Percentiles rank a stretch among this genome's conserved stretches.
These are phyloP conservation scores for Caenorhabditis angaria DNA, from an alignment of 2,888 invertebrate species.

Conservation along the genomic window DNA sequence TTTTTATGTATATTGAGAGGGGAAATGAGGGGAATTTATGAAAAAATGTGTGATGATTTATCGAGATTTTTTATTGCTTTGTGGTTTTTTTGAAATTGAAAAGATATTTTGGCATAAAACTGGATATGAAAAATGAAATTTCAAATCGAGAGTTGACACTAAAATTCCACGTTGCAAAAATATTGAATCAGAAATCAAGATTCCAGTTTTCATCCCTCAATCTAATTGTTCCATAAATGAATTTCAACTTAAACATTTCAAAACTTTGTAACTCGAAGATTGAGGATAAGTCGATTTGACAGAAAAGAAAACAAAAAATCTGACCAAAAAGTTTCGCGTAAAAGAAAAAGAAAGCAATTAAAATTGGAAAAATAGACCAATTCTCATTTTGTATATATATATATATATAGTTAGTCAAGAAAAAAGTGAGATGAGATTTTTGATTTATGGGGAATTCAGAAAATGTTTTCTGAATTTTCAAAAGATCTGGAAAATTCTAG, in stretches of 20 bases:
- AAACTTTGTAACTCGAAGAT: not conserved
- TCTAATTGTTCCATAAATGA: not conserved
- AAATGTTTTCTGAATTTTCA: slow-evolving; percentile 11
- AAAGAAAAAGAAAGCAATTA: not conserved
- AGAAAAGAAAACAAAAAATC: not conserved
- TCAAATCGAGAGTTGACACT: slow-evolving; percentile 5
- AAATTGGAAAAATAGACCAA: not conserved
- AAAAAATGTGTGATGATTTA: not conserved
- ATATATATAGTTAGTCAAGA: not conserved
- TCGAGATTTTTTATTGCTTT: not conserved
- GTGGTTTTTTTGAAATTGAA: not conserved
- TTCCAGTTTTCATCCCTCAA: too few relatives aligned
- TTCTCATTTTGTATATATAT: not conserved
- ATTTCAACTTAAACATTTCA: not conserved
- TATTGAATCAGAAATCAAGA: too few relatives aligned
- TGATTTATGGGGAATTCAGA: not conserved
- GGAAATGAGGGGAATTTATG: not conserved
- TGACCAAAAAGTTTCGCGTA: not conserved
- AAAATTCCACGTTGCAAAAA: not conserved
- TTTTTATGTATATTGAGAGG: not conserved
- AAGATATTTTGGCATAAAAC: not conserved
- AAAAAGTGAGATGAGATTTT: not conserved
- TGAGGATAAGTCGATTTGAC: not conserved
- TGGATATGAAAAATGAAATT: not conserved
- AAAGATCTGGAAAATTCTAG: not conserved